Evolutionary conservation across 35 echinoderm and acorn worm genomes (phyloP), one percentile per base, ranked within the genome.

Genomic region (Amphiura filiformis): DNA sequence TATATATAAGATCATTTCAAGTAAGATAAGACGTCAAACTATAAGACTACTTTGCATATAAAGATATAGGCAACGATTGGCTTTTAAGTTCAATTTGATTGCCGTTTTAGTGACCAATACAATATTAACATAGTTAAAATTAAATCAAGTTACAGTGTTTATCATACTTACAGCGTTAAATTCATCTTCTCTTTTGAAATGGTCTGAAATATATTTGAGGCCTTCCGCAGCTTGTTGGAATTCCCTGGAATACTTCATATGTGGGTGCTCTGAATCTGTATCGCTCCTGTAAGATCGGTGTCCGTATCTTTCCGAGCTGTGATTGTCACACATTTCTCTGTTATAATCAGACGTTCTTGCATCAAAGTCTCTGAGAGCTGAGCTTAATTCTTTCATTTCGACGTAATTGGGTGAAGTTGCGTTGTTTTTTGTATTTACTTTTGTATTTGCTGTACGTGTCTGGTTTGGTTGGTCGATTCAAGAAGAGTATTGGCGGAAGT

Each of bases 181-280:
- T 35, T 92, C 93, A 20, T 94, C 96, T 87, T 99, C 96, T 38
- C 85, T 91, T 79, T 90, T 90, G 14, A 99, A 80, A 82, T 99
- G 93, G 42, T 94, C 88, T 0, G 96, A 93, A 39, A 99, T 95
- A 87, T 95, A 99, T 57, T 94, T 94, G 35, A 99, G 93, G n/a
- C 96, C 93, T 20, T 99, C 96, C 17, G 86, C 86, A 13, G 96
- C 96, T 75, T 94, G 93, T n/a, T 91, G 79, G 47, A 99, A 89
- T 79, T 99, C 93, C 79, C 93, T 94, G 0, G 95, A 88, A 44
- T 84, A 91, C 38, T 84, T 85, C 18, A 79, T 81, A 37, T 80
- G 34, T 85, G 18, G 76, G 84, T 1, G 88, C 64, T 32, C 86
- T 81, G 18, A 88, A 39, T 93, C 89, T 31, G 84, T 52, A 49